Base-by-base conservation (phyloP, 1,140 invertebrate genomes). In the Trigoniulus corallinus region DNA sequence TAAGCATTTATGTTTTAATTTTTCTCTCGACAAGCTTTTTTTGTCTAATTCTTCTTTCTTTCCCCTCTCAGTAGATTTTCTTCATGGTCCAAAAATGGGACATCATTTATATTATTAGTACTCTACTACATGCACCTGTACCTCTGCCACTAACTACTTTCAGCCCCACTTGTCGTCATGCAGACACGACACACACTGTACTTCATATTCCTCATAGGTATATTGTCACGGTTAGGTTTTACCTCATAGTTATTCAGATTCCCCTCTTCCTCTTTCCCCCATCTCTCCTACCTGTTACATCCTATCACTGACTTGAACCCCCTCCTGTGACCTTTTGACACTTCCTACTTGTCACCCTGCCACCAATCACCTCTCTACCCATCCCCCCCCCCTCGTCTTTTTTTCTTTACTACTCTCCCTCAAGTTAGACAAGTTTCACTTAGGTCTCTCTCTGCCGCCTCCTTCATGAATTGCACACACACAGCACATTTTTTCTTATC, bases 81-180 rank as follows among this genome's bases (percentile, higher is more conserved):
- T 34, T 15, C 15, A 15, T 34, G 29, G 7, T 7, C 15, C 7
- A 7, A 34, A 15, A 34, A 34, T 34, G 7, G 15, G 7, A 34
- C 29, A 34, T 15, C 15, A 15, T 34, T 34, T 34, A 34, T 34
- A 18, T 15, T 13, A 18, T 3, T 52, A n/a, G n/a, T n/a, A n/a
- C n/a, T n/a, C n/a, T n/a, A n/a, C 46, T 43, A 18, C 2, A 46
- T 12, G 3, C 21, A 54, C 27, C 60, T 52, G 12, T 64, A 60
- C 41, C 61, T 53, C 25, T 57, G 58, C 55, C 58, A 67, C 46
- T 57, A 44, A 44, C 58, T 64, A 57, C 66, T 67, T 15, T 45
- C 48, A 1, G 56, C 50, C 29, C 57, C 41, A 41, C 24, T 41
- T 7, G 15, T 34, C 15, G 29, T 7, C 7, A 34, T 7, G 15